These are phyloP conservation scores for Isoperla grammatica DNA, from an alignment of 2,888 invertebrate genomes.

Conservation along the genomic window DNA sequence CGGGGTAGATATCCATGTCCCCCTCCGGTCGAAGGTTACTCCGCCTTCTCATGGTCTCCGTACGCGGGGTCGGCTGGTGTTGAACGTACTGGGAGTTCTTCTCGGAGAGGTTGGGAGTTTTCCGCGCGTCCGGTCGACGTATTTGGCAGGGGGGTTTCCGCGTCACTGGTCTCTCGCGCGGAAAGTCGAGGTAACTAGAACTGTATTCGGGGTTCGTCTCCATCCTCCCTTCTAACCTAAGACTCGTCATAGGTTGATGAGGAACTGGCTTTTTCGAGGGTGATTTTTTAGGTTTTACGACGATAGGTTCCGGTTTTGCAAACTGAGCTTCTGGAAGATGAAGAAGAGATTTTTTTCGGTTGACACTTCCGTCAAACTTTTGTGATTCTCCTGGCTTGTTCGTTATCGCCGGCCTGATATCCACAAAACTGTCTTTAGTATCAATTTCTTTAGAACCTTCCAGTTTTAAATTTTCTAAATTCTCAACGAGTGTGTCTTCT, in stretches of 20 bases:
- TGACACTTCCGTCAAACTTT: too few species aligned
- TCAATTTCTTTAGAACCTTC: too few species aligned
- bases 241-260: background rate
- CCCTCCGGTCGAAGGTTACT: slow-evolving; percentile 44
- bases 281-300: background rate
- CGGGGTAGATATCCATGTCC: slow-evolving; percentile 39
- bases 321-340: background rate
- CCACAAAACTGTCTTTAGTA: too few species aligned
- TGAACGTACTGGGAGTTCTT: slow-evolving; percentile 41
- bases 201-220: background rate
- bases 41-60: slow-evolving; percentile 39
- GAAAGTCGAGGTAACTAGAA: slow-evolving; percentile 43
- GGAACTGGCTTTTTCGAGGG: too few species aligned
- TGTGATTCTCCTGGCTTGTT: too few species aligned
- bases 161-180: slow-evolving; percentile 44
- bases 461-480: too few species aligned
- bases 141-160: slow-evolving; percentile 41
- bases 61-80: slow-evolving; percentile 38
- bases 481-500: too few species aligned
- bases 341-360: background rate
- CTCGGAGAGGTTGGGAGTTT: slow-evolving; percentile 35
- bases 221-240: slow-evolving; percentile 1
- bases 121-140: slow-evolving; percentile 36
- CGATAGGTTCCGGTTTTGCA: background rate
- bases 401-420: too few species aligned